Percentiles rank a stretch among this genome's conserved stretches.
Evolutionary conservation across 92 coral and sea anemone genomes (phyloP).

Genomic region (Micromussa lordhowensis): DNA sequence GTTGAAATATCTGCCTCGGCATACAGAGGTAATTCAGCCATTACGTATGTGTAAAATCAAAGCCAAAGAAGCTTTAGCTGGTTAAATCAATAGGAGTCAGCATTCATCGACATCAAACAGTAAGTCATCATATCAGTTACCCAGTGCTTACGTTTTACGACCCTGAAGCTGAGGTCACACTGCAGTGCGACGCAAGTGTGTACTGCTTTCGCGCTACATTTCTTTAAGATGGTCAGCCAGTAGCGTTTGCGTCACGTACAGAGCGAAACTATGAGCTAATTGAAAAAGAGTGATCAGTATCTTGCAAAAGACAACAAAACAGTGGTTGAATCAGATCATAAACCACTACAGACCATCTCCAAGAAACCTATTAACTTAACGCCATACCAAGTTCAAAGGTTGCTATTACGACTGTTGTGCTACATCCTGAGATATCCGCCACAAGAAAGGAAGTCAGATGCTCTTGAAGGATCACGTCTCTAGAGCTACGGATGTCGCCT

Average conservation of each 20-base stretch:
- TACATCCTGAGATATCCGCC: conserved; percentile 31
- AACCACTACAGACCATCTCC: conserved; percentile 32
- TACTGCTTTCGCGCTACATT: conserved; percentile 35
- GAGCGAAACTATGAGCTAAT: conserved; percentile 14
- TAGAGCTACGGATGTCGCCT: conserved; percentile 23
- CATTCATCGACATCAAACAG: background rate
- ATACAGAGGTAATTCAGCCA: conserved; percentile 27
- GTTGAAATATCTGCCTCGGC: conserved; percentile 38
- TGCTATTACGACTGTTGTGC: conserved; percentile 48
- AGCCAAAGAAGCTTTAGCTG: background rate
- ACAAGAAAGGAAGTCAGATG: conserved; percentile 60
- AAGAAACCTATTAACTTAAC: conserved; percentile 36
- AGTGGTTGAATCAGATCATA: conserved; percentile 31
- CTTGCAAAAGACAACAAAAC: conserved; percentile 39
- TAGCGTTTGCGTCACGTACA: conserved; percentile 28
- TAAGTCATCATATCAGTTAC: background rate
- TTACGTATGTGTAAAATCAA: background rate
- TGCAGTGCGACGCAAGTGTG: too few species aligned
- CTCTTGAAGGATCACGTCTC: conserved; percentile 45
- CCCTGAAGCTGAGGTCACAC: too few species aligned
- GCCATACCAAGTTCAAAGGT: conserved; percentile 28
- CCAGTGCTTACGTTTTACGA: too few species aligned
- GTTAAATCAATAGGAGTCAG: background rate
- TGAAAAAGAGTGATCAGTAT: too few species aligned
- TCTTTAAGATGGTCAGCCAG: conserved; percentile 45